phyloP scores from a whole-genome alignment of 2,888 invertebrate species.

The Julus scanicus region DNA sequence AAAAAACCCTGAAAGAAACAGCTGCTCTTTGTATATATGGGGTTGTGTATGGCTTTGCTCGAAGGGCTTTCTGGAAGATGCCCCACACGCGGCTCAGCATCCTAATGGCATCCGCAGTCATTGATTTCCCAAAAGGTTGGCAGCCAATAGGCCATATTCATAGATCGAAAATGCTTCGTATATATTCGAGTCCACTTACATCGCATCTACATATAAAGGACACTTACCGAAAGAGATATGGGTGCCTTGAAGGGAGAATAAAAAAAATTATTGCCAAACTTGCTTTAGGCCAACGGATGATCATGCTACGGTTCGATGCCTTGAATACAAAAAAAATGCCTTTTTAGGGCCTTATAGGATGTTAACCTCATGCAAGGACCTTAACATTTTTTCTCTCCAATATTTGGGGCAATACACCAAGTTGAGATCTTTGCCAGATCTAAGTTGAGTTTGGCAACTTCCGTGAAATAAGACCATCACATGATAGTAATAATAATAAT shows the following conservation, averaged over 20 bases:
- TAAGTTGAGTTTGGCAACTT: no score
- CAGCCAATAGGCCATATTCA: slow-evolving; percentile 19
- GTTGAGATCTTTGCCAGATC: no score
- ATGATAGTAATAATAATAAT: no score
- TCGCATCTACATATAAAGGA: slow-evolving; percentile 3
- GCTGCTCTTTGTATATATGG: neutral
- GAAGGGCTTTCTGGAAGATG: neutral
- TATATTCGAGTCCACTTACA: slow-evolving; percentile 2
- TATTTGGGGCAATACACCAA: no score
- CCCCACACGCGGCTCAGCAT: neutral
- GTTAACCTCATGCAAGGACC: neutral
- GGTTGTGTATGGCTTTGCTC: neutral
- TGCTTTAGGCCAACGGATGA: neutral
- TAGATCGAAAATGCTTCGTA: slow-evolving; percentile 10
- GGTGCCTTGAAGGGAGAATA: neutral
- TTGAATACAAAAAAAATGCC: neutral
- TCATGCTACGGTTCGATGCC: slow-evolving; percentile 1
- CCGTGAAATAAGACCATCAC: no score
- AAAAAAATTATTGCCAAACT: neutral
- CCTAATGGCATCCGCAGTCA: slow-evolving; percentile 5
- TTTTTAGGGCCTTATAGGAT: no score
- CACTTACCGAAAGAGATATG: neutral
- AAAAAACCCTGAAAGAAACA: neutral
- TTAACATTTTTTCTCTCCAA: neutral
- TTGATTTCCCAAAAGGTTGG: slow-evolving; percentile 11